phyloP scores from a whole-genome alignment of 2,113 vertebrate genomes.

The Dendrocopos noguchii region DNA sequence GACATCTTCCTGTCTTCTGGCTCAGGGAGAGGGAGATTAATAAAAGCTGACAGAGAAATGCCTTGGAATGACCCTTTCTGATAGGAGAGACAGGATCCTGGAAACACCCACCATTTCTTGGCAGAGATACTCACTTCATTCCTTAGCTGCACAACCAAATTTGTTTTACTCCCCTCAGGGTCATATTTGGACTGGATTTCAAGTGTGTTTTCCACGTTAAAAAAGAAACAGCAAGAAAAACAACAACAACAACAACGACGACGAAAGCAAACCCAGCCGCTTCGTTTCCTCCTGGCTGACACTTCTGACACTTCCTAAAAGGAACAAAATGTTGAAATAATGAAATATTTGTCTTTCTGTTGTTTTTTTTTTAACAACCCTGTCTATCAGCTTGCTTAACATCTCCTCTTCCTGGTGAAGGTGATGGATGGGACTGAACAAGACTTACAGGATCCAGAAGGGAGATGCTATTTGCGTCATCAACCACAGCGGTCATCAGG shows the following conservation, averaged over 20 bases:
- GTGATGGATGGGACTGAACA: conserved; percentile 1
- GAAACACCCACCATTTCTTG: conserved; percentile 20
- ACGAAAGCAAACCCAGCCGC: accelerated
- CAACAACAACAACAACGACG: background rate
- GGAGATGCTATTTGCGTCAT: conserved; percentile 16
- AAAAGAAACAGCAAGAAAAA: background rate
- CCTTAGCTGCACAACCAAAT: background rate
- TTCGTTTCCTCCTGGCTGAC: conserved; percentile 59
- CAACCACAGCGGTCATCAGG: background rate
- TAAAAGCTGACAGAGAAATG: conserved; percentile 33
- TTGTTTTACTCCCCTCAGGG: background rate
- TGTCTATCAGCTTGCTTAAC: conserved; percentile 13
- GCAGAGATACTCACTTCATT: conserved; percentile 8
- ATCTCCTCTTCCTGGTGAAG: conserved; percentile 8
- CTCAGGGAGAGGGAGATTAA: conserved; percentile 4
- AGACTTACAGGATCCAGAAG: background rate
- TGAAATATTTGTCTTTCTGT: conserved; percentile 3
- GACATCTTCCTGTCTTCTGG: conserved; percentile 34
- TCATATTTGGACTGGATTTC: background rate
- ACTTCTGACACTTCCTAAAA: conserved; percentile 44
- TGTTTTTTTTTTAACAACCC: conserved; percentile 6
- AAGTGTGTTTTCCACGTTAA: background rate
- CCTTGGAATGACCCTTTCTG: conserved; percentile 37
- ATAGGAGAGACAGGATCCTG: conserved; percentile 21
- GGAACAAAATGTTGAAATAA: conserved; percentile 19